Evolutionary conservation across 2,888 invertebrate genomes (phyloP).

Genomic region (Andrena bicolor): DNA sequence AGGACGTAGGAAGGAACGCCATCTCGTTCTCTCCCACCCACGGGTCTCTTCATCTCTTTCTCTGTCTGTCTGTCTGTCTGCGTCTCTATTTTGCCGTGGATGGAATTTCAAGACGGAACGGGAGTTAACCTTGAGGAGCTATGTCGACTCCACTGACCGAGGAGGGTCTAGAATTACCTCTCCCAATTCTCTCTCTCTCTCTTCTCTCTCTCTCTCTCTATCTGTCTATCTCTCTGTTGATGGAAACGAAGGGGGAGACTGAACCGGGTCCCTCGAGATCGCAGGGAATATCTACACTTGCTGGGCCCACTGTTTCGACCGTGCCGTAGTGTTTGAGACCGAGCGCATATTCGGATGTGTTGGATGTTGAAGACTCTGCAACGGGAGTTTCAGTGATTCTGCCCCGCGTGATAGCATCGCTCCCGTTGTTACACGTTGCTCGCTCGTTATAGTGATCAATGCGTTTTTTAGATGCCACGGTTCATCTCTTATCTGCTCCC

Average conservation of each 20-base stretch:
- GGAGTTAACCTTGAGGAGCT: slow-evolving; percentile 72
- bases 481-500: slow-evolving; percentile 15
- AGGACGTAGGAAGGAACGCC: slow-evolving; percentile 51
- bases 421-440: slow-evolving; percentile 8
- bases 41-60: slow-evolving; percentile 18
- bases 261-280: background rate
- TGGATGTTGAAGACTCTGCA: slow-evolving; percentile 5
- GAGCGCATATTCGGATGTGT: background rate
- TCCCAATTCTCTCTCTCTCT: slow-evolving; percentile 11
- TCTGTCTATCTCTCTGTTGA: slow-evolving; percentile 5
- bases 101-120: slow-evolving; percentile 73
- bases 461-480: slow-evolving; percentile 4
- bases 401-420: slow-evolving; percentile 3
- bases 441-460: slow-evolving; percentile 19
- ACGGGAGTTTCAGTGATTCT: slow-evolving; percentile 17
- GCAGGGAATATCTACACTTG: background rate
- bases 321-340: background rate
- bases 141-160: slow-evolving; percentile 70
- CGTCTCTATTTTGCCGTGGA: slow-evolving; percentile 63
- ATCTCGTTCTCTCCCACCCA: slow-evolving; percentile 25
- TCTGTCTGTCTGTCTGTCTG: too few species aligned
- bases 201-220: background rate
- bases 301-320: slow-evolving; percentile 18
- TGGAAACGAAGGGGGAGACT: background rate
- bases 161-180: slow-evolving; percentile 68